Conservation (phyloP, 2,797 vertebrate genomes). For the Eulemur albifrons region DNA sequence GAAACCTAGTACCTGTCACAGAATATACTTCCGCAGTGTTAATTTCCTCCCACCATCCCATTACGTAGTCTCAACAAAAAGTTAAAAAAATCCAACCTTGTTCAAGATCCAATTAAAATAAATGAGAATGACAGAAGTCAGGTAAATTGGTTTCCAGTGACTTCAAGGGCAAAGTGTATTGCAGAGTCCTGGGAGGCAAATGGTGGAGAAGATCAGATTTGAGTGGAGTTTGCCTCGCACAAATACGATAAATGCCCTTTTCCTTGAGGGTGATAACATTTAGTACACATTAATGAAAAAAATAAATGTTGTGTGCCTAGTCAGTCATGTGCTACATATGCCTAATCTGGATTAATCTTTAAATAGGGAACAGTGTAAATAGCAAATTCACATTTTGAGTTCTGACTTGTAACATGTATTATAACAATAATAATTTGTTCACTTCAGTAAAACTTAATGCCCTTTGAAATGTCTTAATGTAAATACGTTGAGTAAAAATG, state of each 20-base stretch:
- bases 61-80: neutral
- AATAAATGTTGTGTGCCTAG: neutral
- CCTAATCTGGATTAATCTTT: neutral
- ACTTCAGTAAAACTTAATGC: neutral
- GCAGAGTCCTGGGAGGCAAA: neutral
- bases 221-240: neutral
- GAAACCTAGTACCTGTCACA: neutral
- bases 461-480: neutral
- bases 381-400: neutral
- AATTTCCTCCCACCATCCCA: neutral
- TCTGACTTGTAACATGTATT: neutral
- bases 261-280: neutral
- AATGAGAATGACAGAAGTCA: neutral
- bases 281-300: neutral
- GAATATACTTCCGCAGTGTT: neutral
- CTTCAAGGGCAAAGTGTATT: neutral
- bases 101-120: neutral
- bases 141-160: neutral
- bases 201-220: neutral
- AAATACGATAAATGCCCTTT: neutral
- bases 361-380: neutral
- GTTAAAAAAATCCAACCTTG: neutral
- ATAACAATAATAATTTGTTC: neutral
- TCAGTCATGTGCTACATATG: neutral
- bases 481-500: neutral